phyloP scores from a whole-genome alignment of 2,888 invertebrate species.

The Coremacera marginata region DNA sequence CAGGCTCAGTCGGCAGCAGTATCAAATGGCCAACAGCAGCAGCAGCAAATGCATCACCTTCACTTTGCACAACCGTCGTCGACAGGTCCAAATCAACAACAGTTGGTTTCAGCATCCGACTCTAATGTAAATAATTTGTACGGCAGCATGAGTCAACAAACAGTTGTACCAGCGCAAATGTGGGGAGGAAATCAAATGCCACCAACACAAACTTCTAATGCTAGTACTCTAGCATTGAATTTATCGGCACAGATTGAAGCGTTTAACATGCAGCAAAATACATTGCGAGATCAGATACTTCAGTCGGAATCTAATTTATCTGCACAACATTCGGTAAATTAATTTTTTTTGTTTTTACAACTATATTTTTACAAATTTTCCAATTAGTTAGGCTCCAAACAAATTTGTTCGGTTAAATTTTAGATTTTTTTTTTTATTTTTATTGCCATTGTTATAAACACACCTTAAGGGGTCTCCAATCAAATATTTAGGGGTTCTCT shows the following conservation, averaged over 20 bases:
- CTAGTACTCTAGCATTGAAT: conserved; percentile 53
- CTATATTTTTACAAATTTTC: conserved; percentile 20
- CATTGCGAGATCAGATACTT: conserved; percentile 90
- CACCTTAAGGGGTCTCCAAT: background rate
- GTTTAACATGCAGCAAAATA: conserved; percentile 82
- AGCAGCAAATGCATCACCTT: conserved; percentile 52
- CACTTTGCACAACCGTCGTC: conserved; percentile 52
- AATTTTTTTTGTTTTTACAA: conserved; percentile 12
- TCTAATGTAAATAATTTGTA: conserved; percentile 39
- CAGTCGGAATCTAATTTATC: conserved; percentile 96
- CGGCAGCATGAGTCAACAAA: conserved; percentile 48
- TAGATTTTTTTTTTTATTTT: background rate
- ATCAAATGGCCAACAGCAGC: conserved; percentile 53
- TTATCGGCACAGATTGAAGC: conserved; percentile 72
- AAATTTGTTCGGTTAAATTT: background rate
- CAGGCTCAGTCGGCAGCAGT: conserved; percentile 60
- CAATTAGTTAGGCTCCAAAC: conserved; percentile 32
- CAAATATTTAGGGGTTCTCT: no score
- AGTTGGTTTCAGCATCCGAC: conserved; percentile 51
- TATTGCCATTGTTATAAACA: background rate
- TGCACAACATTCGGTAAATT: conserved; percentile 89
- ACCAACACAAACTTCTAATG: conserved; percentile 37
- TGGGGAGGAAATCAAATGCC: conserved; percentile 36
- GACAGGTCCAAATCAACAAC: conserved; percentile 50
- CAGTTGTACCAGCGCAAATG: conserved; percentile 32